Conservation (phyloP, 35 echinoderm and acorn worm species). For the Stichopus chloronotus region DNA sequence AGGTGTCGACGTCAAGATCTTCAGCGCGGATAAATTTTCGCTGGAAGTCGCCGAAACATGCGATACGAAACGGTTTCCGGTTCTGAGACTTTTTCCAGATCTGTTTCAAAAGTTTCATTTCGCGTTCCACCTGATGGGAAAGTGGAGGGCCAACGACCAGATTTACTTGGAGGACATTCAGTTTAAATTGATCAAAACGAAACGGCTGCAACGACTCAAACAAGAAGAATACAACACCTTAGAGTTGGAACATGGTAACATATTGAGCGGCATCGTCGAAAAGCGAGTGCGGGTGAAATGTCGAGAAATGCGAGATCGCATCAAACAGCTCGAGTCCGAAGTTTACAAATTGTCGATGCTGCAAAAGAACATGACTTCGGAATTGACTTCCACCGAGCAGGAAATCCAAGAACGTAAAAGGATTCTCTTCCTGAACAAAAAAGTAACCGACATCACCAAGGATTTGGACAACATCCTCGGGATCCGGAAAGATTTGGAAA, state of each 20-base stretch:
- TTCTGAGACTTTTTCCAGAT: conserved; percentile 87
- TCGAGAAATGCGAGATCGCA: conserved; percentile 77
- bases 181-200: conserved; percentile 87
- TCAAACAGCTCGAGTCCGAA: conserved; percentile 81
- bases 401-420: conserved; percentile 84
- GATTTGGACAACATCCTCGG: conserved; percentile 80
- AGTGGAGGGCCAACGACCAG: conserved; percentile 95
- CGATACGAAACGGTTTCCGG: conserved; percentile 82
- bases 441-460: conserved; percentile 73
- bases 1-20: conserved; percentile 76
- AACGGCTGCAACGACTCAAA: conserved; percentile 82
- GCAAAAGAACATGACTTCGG: conserved; percentile 64
- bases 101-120: conserved; percentile 98
- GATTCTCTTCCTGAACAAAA: conserved; percentile 75
- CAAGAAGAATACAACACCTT: conserved; percentile 93
- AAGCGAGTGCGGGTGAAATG: conserved; percentile 87
- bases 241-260: conserved; percentile 85
- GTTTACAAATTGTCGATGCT: conserved; percentile 60
- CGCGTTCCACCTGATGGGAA: conserved; percentile 78
- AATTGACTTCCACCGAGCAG: conserved; percentile 76
- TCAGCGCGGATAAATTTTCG: conserved; percentile 92
- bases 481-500: conserved; percentile 85
- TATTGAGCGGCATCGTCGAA: conserved; percentile 85
- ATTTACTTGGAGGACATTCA: conserved; percentile 95
- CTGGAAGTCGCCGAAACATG: conserved; percentile 89